Evolutionary conservation across 2,797 vertebrate genomes (phyloP).

Genomic region (Enteromius paludinosus): DNA sequence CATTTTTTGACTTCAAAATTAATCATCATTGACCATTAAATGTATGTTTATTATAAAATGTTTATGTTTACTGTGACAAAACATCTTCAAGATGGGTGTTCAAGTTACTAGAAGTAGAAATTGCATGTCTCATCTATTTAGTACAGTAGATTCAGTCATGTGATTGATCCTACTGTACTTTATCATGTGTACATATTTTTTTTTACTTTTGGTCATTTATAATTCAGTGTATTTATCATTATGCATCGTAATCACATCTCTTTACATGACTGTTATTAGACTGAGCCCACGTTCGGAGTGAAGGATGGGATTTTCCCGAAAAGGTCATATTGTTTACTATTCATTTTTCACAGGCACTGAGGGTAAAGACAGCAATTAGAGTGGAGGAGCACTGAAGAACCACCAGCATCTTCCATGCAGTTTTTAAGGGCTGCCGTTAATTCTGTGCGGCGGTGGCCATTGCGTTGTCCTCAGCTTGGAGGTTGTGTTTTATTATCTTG

Average conservation of each 20-base stretch:
- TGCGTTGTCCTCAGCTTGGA: conserved; percentile 55
- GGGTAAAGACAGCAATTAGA: conserved; percentile 52
- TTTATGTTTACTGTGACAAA: too few relatives aligned
- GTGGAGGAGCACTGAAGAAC: conserved; percentile 1
- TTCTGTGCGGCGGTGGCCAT: conserved; percentile 38
- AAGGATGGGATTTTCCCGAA: conserved; percentile 55
- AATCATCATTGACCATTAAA: too few relatives aligned
- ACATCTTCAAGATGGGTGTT: too few relatives aligned
- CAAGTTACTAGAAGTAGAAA: too few relatives aligned
- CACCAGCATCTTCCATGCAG: background rate
- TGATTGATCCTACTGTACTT: too few relatives aligned
- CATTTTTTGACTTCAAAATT: too few relatives aligned
- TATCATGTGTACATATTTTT: too few relatives aligned
- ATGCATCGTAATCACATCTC: conserved; percentile 45
- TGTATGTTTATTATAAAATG: too few relatives aligned
- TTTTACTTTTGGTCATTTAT: conserved; percentile 23
- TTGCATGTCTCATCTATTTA: too few relatives aligned
- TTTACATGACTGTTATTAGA: conserved; percentile 48
- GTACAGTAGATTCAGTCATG: too few relatives aligned
- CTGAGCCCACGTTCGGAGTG: conserved; percentile 53
- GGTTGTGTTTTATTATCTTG: conserved; percentile 58
- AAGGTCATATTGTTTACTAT: conserved; percentile 64
- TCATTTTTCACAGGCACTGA: conserved; percentile 53
- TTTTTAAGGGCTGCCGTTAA: conserved; percentile 44
- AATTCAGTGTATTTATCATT: conserved; percentile 37